Base-by-base conservation (phyloP, 2,888 invertebrate genomes). In the Drosophila pseudotakahashii region DNA sequence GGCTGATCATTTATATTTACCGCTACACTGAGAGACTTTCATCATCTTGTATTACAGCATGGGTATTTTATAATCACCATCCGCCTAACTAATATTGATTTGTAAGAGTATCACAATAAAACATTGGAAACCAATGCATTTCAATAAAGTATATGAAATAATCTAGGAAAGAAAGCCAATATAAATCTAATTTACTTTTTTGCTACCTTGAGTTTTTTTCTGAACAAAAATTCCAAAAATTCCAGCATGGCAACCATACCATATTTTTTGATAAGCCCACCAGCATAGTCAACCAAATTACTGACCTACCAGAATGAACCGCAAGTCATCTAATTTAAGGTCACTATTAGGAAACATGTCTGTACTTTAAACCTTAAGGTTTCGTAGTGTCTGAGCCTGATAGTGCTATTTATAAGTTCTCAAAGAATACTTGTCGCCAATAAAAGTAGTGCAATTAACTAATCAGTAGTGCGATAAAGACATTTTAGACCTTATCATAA, bases 1-100 rank as follows among this genome's bases (percentile, higher is more conserved):
- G 60, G 39, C 48, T 52, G 72, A 72, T 69, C 55, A 48, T 39
- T 13, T 23, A 41, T 36, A 68, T 68, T 67, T 64, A 68, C 23
- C 39, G 63, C 3, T 64, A 64, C 64, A 64, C 64, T 64, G 64
- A 37, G 53, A 67, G 36, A 67, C 30, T 48, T 16, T 16, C 11
- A 16, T 32, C 47, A 30, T 47, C 14, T 1, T 1, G 0, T 6
- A 32, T 47, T 11, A 14, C 14, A 32, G 4, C 30, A 10, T 7
- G 1, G 7, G 1, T 2, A 10, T 30, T 30, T 14, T 10, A 47
- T 30, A 42, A 42, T 13, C 42, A 0, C 19, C 6, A 19, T 2
- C 6, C 4, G 13, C 11, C 6, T 6, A 6, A 11, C 6, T 42
- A 13, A 42, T 42, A 11, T 42, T 11, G 19, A 42, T 42, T 42